Percentiles rank a stretch among this genome's conserved stretches.
These are phyloP conservation scores for Calliscelio sp. DNA, from an alignment of 2,888 invertebrate genomes.

Conservation along the genomic window DNA sequence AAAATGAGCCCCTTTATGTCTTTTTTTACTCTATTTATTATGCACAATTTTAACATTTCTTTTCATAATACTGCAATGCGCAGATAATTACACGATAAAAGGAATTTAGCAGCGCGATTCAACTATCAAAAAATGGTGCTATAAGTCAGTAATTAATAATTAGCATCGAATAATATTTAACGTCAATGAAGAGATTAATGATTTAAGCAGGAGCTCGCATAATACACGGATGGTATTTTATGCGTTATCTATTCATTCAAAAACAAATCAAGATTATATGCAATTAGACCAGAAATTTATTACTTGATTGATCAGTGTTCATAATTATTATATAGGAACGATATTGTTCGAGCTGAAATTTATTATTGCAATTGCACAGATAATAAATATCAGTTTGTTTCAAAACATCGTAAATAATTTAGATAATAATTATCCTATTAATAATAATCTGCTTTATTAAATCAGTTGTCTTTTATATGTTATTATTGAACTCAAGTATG, in stretches of 20 bases:
- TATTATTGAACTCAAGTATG: too few relatives aligned
- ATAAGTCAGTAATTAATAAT: constrained; percentile 31
- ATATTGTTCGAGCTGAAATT: constrained; percentile 1
- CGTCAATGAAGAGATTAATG: neutral
- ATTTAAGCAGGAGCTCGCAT: neutral
- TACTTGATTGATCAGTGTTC: constrained; percentile 26
- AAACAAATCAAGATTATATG: constrained; percentile 29
- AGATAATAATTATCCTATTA: neutral
- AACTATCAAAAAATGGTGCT: neutral
- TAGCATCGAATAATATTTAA: neutral
- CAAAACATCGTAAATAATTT: constrained; percentile 15
- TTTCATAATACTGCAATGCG: constrained; percentile 10
- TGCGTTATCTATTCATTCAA: constrained; percentile 37
- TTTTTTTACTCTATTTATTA: constrained; percentile 23
- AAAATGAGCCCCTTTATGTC: too few relatives aligned
- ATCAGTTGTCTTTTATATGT: too few relatives aligned
- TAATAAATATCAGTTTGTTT: constrained; percentile 1
- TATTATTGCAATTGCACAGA: neutral
- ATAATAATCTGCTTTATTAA: too few relatives aligned
- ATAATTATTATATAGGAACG: constrained; percentile 5
- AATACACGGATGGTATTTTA: constrained; percentile 12
- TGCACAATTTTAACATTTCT: neutral
- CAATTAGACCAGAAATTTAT: constrained; percentile 31
- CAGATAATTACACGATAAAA: neutral
- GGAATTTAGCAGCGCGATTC: neutral